Percentiles rank a stretch among this genome's conserved stretches.
Conservation (phyloP, 2,888 invertebrate genomes). For the Nysson spinosus region DNA sequence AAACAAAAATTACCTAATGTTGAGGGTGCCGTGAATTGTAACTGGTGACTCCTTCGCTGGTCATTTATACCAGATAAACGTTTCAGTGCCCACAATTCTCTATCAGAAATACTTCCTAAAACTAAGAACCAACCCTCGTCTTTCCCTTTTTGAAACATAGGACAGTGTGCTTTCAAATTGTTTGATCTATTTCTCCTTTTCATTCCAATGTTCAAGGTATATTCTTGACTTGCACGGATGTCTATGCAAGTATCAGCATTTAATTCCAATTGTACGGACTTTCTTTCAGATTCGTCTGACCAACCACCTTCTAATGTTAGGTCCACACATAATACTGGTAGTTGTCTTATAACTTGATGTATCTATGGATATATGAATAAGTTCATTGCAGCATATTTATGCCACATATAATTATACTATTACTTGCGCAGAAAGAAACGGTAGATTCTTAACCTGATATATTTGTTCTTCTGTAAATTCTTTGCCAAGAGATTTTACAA, state of each 20-base stretch:
- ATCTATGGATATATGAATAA: conserved; percentile 58
- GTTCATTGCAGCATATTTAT: background rate
- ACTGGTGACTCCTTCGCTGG: conserved; percentile 77
- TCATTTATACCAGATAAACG: conserved; percentile 81
- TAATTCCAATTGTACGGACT: conserved; percentile 44
- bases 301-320: conserved; percentile 61
- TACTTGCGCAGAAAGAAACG: background rate
- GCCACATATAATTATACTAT: background rate
- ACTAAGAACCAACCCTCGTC: conserved; percentile 97
- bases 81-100: conserved; percentile 90
- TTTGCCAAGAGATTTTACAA: conserved; percentile 82
- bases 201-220: conserved; percentile 82
- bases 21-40: conserved; percentile 83
- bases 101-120: conserved; percentile 85
- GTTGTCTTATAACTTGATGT: conserved; percentile 68
- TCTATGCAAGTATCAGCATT: conserved; percentile 50
- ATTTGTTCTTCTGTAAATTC: conserved; percentile 85
- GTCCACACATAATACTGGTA: conserved; percentile 70
- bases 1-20: conserved; percentile 74
- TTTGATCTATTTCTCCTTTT: conserved; percentile 79
- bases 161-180: conserved; percentile 85
- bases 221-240: conserved; percentile 79
- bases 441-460: conserved; percentile 81
- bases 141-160: conserved; percentile 94
- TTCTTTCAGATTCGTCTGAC: conserved; percentile 34